phyloP scores from a whole-genome alignment of 2,113 vertebrate species.

The Scartelaos histophorus region DNA sequence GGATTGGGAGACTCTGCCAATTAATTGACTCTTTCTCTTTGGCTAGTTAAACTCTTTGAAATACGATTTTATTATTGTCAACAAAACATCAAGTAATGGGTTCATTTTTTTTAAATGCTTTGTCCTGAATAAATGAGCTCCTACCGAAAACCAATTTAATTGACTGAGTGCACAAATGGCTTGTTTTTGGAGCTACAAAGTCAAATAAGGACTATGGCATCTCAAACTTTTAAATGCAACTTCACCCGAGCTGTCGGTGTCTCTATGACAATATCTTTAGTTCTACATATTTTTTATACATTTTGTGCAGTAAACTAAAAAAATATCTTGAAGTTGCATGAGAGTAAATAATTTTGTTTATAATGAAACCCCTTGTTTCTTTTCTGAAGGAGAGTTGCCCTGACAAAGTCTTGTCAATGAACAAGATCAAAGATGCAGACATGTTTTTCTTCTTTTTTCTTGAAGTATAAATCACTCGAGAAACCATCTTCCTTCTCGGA shows the following conservation, averaged over 20 bases:
- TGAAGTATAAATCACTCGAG: constrained; percentile 63
- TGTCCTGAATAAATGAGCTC: neutral
- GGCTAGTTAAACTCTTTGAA: constrained; percentile 6
- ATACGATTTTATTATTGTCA: neutral
- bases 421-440: constrained; percentile 57
- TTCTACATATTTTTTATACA: neutral
- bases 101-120: neutral
- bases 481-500: constrained; percentile 38
- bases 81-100: constrained; percentile 8
- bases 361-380: neutral
- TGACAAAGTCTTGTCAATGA: constrained; percentile 37
- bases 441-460: constrained; percentile 37
- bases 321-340: neutral
- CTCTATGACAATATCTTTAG: neutral
- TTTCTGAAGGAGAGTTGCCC: constrained; percentile 33
- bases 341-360: neutral
- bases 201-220: constrained; percentile 2
- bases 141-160: neutral
- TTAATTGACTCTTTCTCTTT: constrained; percentile 9
- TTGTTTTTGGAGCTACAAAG: constrained; percentile 3
- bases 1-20: neutral
- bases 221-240: neutral
- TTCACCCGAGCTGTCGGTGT: neutral
- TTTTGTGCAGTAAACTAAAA: neutral
- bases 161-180: neutral